Base-by-base conservation (phyloP, 1,140 invertebrate genomes). In the Ruditapes philippinarum region DNA sequence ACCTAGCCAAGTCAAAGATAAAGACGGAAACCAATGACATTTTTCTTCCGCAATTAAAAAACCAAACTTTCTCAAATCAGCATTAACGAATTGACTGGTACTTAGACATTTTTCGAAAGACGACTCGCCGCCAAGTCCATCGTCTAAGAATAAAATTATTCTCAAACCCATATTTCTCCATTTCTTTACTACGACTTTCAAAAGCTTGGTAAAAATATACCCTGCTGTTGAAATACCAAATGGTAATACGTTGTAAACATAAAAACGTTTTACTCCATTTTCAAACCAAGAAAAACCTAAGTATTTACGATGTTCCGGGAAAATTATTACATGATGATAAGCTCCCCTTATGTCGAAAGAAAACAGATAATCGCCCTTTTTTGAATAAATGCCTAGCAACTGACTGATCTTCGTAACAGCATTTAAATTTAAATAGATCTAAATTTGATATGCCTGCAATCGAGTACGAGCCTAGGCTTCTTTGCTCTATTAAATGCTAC, bases 301-400 rank as follows among this genome's bases (percentile, higher is more conserved):
- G 54, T 65, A 90, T 68, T 54, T 68, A 36, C 54, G 14, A 40
- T 78, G 70, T 70, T 45, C 38, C 7, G 51, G 11, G 45, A 70
- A 60, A 57, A 88, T 87, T 33, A 81, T 25, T 11, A 87, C 74
- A 68, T 88, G 79, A 60, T 90, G 84, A 62, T 90, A 90, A 25
- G 85, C 89, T 2, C 49, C 76, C 45, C 81, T 88, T 57, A 91
- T 40, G 45, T n/a, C n/a, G n/a, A n/a, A n/a, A n/a, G n/a, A n/a
- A n/a, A n/a, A n/a, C n/a, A n/a, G n/a, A n/a, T n/a, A n/a, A n/a
- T n/a, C n/a, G n/a, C n/a, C n/a, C n/a, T n/a, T n/a, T 68, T n/a
- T n/a, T n/a, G n/a, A n/a, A n/a, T n/a, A n/a, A n/a, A n/a, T n/a
- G n/a, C n/a, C n/a, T n/a, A n/a, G n/a, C n/a, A n/a, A n/a, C n/a